A percentile compares a stretch with the other conserved stretches of the same genome.
These are phyloP conservation scores for Todiramphus saurophagus DNA, from an alignment of 2,113 vertebrate species.

Conservation along the genomic window DNA sequence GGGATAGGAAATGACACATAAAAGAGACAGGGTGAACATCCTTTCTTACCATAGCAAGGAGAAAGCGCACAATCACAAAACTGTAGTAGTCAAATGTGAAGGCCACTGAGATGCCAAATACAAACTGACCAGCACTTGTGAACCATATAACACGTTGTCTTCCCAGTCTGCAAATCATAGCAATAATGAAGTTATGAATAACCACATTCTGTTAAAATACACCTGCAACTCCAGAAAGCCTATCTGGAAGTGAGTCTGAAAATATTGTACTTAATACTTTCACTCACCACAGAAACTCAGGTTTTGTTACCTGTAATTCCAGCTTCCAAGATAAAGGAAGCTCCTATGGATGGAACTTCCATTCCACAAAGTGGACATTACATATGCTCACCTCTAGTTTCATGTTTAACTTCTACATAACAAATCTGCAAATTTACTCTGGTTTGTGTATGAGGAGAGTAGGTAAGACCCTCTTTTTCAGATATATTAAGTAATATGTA, in stretches of 20 bases:
- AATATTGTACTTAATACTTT: background rate
- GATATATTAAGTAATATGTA: background rate
- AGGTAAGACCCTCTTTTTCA: background rate
- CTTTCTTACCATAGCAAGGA: slow-evolving; percentile 89
- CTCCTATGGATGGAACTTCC: background rate
- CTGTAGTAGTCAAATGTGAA: slow-evolving; percentile 87
- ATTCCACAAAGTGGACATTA: background rate
- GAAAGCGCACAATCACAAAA: slow-evolving; percentile 84
- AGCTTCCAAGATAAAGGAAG: background rate
- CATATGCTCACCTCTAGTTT: background rate
- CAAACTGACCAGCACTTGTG: slow-evolving; percentile 85
- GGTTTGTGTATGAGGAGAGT: background rate
- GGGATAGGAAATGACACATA: background rate
- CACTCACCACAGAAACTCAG: background rate
- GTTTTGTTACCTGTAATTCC: background rate
- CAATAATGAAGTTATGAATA: background rate
- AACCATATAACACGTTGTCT: slow-evolving; percentile 84
- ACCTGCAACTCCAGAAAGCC: background rate
- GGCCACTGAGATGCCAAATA: slow-evolving; percentile 81
- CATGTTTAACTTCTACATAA: background rate
- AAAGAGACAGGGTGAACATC: background rate
- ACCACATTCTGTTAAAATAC: background rate
- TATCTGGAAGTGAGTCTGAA: background rate
- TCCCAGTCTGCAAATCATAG: slow-evolving; percentile 79
- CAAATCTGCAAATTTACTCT: background rate